Conservation (phyloP, 2,113 vertebrate species). For the Cairina moschata region DNA sequence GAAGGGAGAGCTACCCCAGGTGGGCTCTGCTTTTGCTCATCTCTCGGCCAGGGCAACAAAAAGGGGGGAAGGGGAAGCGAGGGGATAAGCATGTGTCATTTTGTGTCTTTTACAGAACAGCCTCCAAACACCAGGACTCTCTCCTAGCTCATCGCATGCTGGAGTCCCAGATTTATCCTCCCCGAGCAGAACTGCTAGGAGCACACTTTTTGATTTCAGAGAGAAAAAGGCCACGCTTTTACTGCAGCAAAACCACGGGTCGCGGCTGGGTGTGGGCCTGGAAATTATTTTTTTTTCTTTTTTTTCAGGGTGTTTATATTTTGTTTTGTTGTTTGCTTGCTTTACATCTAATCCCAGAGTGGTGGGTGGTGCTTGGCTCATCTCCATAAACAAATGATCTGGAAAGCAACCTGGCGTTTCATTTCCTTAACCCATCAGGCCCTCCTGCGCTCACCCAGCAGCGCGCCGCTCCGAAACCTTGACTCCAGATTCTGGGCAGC, state of each 20-base stretch:
- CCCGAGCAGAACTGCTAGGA: background rate
- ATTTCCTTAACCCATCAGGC: constrained; percentile 29
- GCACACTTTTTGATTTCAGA: constrained; percentile 6
- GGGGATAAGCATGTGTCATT: background rate
- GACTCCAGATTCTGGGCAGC: constrained; percentile 34
- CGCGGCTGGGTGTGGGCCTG: background rate
- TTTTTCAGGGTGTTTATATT: background rate
- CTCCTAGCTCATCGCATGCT: background rate
- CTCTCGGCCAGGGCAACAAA: background rate
- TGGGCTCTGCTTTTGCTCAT: background rate
- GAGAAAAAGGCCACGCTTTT: background rate
- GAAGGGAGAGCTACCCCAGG: background rate
- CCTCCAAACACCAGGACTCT: background rate
- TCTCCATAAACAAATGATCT: constrained; percentile 54
- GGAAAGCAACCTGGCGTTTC: constrained; percentile 41
- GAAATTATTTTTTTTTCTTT: background rate
- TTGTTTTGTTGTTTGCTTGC: constrained; percentile 32
- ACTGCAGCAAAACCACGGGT: background rate
- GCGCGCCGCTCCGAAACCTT: constrained; percentile 26
- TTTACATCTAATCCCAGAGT: constrained; percentile 25
- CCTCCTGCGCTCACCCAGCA: constrained; percentile 11
- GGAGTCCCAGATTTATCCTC: background rate
- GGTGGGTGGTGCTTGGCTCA: constrained; percentile 18
- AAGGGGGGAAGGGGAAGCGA: background rate
- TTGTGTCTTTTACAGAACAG: background rate